Conservation (phyloP, 2,888 invertebrate genomes). For the Tanypteryx hageni region DNA sequence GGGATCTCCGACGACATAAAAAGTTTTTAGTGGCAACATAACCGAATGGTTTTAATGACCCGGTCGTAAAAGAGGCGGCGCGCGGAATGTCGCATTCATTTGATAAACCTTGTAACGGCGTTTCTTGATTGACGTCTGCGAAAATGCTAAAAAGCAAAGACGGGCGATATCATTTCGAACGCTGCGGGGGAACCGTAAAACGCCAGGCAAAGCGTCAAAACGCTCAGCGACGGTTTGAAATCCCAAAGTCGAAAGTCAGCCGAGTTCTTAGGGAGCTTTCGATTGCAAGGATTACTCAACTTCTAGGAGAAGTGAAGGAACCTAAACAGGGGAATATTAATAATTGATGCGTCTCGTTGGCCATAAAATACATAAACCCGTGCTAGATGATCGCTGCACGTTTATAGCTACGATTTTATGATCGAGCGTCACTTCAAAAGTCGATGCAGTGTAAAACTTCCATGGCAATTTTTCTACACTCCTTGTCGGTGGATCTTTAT, state of each 20-base stretch:
- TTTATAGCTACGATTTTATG: no score
- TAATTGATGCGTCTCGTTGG: no score
- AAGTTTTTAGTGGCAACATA: conserved; percentile 7
- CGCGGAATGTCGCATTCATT: conserved; percentile 9
- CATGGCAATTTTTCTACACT: no score
- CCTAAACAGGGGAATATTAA: no score
- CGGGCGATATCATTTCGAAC: background rate
- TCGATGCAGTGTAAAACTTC: no score
- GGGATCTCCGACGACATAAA: conserved; percentile 9
- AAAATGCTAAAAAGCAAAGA: background rate
- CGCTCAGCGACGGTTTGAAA: background rate
- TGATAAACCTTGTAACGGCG: conserved; percentile 32
- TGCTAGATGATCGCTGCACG: no score
- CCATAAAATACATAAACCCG: no score
- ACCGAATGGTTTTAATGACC: conserved; percentile 24
- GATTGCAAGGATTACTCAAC: background rate
- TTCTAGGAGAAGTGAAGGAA: no score
- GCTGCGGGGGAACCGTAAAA: background rate
- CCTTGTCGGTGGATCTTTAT: no score
- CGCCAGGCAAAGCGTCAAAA: background rate
- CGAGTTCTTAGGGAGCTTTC: background rate
- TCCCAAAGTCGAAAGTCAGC: background rate
- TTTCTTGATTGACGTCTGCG: conserved; percentile 5
- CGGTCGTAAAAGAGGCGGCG: conserved; percentile 18
- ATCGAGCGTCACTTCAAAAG: no score